Percentiles rank a stretch among this genome's conserved stretches.
Evolutionary conservation across 1,140 invertebrate genomes (phyloP).

Genomic region (Himalopsyche phryganea): DNA sequence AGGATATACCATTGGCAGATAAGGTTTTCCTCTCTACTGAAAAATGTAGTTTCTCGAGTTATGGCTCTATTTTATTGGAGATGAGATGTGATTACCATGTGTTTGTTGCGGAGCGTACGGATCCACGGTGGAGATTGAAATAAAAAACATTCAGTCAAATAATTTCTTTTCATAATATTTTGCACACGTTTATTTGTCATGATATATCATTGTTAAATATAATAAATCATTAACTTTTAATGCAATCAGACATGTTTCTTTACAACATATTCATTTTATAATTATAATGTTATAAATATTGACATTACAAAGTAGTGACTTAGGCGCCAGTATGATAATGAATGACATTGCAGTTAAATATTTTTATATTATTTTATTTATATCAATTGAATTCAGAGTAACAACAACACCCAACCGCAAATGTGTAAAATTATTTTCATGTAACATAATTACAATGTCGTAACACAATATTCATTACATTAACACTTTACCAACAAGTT

Average conservation of each 20-base stretch:
- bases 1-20: no score
- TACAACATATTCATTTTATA: constrained; percentile 29
- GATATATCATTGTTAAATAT: constrained; percentile 33
- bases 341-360: background rate
- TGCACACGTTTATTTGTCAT: constrained; percentile 34
- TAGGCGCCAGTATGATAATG: background rate
- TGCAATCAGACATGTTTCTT: constrained; percentile 25
- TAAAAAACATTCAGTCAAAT: constrained; percentile 21
- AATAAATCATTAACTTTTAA: constrained; percentile 30
- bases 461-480: constrained; percentile 24
- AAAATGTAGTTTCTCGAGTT: no score
- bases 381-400: background rate
- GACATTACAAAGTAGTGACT: constrained; percentile 9
- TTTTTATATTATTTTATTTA: background rate
- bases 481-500: constrained; percentile 29
- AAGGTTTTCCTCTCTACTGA: no score
- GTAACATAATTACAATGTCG: constrained; percentile 22
- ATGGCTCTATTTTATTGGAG: no score
- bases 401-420: constrained; percentile 19
- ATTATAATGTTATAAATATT: constrained; percentile 30
- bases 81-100: no score
- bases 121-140: constrained; percentile 5
- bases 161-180: constrained; percentile 30
- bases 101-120: no score
- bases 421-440: constrained; percentile 19